Percentiles rank a stretch among this genome's conserved stretches.
These are phyloP conservation scores for Himalopsyche kuldschensis DNA, from an alignment of 2,888 invertebrate genomes.

Conservation along the genomic window DNA sequence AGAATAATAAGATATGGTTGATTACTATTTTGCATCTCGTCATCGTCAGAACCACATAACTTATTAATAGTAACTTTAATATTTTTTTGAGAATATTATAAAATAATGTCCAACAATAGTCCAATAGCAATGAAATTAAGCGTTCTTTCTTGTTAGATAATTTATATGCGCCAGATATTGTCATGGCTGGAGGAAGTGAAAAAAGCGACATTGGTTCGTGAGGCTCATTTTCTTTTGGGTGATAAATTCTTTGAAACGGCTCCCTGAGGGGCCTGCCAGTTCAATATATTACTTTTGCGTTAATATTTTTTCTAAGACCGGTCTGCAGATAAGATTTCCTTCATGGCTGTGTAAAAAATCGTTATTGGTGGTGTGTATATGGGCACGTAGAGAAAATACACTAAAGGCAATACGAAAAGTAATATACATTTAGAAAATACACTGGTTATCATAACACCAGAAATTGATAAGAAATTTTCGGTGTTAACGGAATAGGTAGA, in stretches of 20 bases:
- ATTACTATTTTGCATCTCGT: too few relatives aligned
- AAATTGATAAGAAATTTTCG: too few relatives aligned
- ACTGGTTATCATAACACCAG: too few relatives aligned
- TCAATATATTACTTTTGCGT: constrained; percentile 34
- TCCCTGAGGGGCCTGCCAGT: constrained; percentile 18
- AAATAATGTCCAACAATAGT: neutral
- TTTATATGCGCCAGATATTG: constrained; percentile 11
- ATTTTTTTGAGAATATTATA: neutral
- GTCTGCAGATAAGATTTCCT: constrained; percentile 29
- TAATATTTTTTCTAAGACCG: constrained; percentile 28
- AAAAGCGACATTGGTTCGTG: constrained; percentile 17
- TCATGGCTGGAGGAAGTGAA: constrained; percentile 21
- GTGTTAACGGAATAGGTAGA: too few relatives aligned
- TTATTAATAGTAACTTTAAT: too few relatives aligned
- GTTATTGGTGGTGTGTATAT: constrained; percentile 10
- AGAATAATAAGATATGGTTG: too few relatives aligned
- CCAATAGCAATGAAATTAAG: neutral
- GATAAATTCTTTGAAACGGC: constrained; percentile 32
- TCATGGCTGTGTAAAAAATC: constrained; percentile 3
- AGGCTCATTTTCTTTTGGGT: constrained; percentile 32
- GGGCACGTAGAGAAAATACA: neutral
- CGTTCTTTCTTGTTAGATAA: neutral
- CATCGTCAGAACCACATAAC: too few relatives aligned
- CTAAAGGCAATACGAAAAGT: constrained; percentile 20
- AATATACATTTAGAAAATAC: neutral